Evolutionary conservation across 2,113 vertebrate genomes (phyloP), one percentile per base, ranked within the genome.

Genomic region (Poecile atricapillus): DNA sequence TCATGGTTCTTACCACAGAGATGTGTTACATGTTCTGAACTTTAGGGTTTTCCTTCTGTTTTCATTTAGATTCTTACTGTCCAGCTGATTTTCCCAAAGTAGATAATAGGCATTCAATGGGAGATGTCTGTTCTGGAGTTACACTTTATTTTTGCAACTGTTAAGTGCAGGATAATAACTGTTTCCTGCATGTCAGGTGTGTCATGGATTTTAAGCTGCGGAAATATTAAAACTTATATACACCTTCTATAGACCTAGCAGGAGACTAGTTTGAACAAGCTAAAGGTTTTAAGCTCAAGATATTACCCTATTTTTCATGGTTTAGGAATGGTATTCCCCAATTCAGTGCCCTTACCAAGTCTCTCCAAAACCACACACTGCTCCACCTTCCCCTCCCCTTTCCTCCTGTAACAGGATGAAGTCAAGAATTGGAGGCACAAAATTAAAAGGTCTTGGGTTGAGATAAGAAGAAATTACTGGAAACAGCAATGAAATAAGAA

Each of bases 311-410:
- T 56, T 64, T 74, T 10, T 39, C 17, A 10, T 47, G 9, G 5
- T n/a, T 74, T 47, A 64, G 49, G 27, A 64, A 28, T 27, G 23
- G 8, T 47, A 74, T 22, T 64, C 22, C 18, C 28, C 28, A 46
- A 2, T 64, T 84, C 23, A 39, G 7, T 74, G n/a, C 21, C 49
- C 15, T 12, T 18, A n/a, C 6, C 0, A 0, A 33, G 28, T 47
- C 14, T 39, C 17, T 47, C 18, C 28, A 74, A 63, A 55, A 33
- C 7, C 28, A 74, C 9, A 39, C 2, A 4, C 25, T 20, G 2
- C 9, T 60, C 15, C 9, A 14, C 15, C 43, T 37, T 63, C 3
- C 4, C 7, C 11, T 53, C 9, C 7, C 10, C 10, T 39, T 64
- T 64, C 23, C 12, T 39, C 24, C 23, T 56, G 24, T 23, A 9